These are phyloP conservation scores for Zaprionus davidi DNA, from an alignment of 1,140 invertebrate genomes.

Conservation along the genomic window DNA sequence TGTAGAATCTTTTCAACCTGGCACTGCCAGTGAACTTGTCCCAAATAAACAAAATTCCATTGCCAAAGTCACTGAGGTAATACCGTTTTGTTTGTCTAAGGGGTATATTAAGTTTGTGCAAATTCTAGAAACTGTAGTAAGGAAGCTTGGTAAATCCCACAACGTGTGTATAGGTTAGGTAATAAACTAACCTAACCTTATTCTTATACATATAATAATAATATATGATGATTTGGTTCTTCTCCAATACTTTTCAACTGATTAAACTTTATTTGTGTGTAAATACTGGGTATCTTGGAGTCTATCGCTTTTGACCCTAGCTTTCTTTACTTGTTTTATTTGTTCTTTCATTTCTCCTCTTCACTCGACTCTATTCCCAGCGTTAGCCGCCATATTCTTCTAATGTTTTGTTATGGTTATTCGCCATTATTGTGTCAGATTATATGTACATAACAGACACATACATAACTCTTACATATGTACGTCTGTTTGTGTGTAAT, in stretches of 20 bases:
- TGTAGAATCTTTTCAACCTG: slow-evolving; percentile 28
- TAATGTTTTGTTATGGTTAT: slow-evolving; percentile 36
- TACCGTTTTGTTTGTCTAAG: slow-evolving; percentile 25
- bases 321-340: slow-evolving; percentile 22
- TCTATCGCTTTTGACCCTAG: background rate
- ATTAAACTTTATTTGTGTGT: no score
- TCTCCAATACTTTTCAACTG: no score
- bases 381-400: slow-evolving; percentile 35
- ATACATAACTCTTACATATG: background rate
- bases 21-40: slow-evolving; percentile 66
- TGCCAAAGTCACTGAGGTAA: slow-evolving; percentile 56
- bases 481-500: background rate
- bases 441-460: slow-evolving; percentile 16
- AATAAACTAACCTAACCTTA: no score
- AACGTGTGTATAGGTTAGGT: no score
- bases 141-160: no score
- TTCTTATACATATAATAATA: no score
- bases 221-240: no score
- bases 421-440: slow-evolving; percentile 32
- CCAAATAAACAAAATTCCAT: slow-evolving; percentile 80
- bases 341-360: slow-evolving; percentile 28
- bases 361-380: background rate
- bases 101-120: background rate
- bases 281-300: background rate
- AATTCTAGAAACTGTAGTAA: background rate